Percentiles rank a stretch among this genome's conserved stretches.
Conservation (phyloP, 2,888 invertebrate genomes). For the Cacoxenus indagator region DNA sequence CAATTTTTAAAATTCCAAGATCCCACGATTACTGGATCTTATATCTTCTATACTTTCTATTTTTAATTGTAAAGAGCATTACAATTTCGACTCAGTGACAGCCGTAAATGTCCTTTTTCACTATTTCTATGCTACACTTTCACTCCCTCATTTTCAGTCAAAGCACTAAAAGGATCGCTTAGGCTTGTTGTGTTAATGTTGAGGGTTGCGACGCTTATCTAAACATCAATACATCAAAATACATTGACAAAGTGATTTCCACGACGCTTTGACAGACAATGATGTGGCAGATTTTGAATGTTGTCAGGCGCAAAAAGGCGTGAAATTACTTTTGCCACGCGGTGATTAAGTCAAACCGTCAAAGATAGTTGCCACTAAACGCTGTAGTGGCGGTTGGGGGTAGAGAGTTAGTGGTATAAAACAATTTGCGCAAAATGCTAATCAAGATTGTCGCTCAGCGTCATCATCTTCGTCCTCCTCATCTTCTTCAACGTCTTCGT, state of each 20-base stretch:
- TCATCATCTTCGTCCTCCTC: too few species aligned
- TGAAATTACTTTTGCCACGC: slow-evolving; percentile 63
- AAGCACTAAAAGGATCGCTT: background rate
- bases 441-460: slow-evolving; percentile 24
- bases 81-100: too few species aligned
- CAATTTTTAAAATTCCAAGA: too few species aligned
- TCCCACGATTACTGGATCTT: too few species aligned
- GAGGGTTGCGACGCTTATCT: slow-evolving; percentile 31
- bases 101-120: too few species aligned
- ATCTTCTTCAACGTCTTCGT: too few species aligned
- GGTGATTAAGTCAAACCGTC: slow-evolving; percentile 58
- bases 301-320: slow-evolving; percentile 59
- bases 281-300: slow-evolving; percentile 17
- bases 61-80: too few species aligned
- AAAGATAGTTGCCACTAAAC: slow-evolving; percentile 27
- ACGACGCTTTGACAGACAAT: background rate
- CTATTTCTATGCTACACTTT: too few species aligned
- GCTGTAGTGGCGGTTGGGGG: background rate
- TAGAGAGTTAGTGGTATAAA: slow-evolving; percentile 13
- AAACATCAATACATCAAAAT: slow-evolving; percentile 58
- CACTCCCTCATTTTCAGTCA: slow-evolving; percentile 35
- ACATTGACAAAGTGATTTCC: slow-evolving; percentile 58
- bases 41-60: too few species aligned
- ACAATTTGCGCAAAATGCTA: slow-evolving; percentile 26
- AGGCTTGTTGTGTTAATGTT: slow-evolving; percentile 16